A percentile compares a stretch with the other conserved stretches of the same genome.
phyloP scores from a whole-genome alignment of 2,888 invertebrate genomes.

The Agrotis ipsilon region DNA sequence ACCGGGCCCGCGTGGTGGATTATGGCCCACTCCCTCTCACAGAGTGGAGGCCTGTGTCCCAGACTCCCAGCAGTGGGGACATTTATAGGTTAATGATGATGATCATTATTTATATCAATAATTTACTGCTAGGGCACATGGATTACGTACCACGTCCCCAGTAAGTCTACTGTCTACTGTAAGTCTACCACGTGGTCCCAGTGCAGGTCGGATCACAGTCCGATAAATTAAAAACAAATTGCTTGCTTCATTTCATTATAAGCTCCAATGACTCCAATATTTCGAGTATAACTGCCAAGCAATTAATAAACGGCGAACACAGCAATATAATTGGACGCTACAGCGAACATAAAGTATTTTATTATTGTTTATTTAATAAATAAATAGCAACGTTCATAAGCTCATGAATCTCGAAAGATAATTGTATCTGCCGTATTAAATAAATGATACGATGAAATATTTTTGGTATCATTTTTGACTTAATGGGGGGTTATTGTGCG shows the following conservation, averaged over 20 bases:
- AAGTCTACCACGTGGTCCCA: not conserved
- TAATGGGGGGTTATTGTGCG: not conserved
- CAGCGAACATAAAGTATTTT: not conserved
- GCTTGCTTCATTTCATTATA: conserved; percentile 11
- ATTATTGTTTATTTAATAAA: conserved; percentile 20
- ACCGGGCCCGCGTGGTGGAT: too few species aligned
- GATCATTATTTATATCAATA: too few species aligned
- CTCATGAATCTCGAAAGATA: conserved; percentile 9
- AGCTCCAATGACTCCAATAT: conserved; percentile 28
- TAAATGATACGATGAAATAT: not conserved
- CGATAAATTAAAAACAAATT: conserved; percentile 23
- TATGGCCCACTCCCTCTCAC: too few species aligned
- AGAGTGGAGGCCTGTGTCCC: too few species aligned
- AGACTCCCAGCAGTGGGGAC: too few species aligned
- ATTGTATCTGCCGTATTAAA: conserved; percentile 3
- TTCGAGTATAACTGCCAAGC: not conserved
- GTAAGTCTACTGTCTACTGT: too few species aligned
- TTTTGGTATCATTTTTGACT: conserved; percentile 10
- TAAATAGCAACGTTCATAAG: conserved; percentile 2
- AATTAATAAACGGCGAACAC: conserved; percentile 18
- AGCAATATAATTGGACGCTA: conserved; percentile 22
- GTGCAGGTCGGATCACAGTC: not conserved
- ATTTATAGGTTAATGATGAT: too few species aligned
- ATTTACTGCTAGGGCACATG: too few species aligned
- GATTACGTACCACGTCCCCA: too few species aligned